Conservation (phyloP, 2,113 vertebrate species). For the Anolis sagrei region DNA sequence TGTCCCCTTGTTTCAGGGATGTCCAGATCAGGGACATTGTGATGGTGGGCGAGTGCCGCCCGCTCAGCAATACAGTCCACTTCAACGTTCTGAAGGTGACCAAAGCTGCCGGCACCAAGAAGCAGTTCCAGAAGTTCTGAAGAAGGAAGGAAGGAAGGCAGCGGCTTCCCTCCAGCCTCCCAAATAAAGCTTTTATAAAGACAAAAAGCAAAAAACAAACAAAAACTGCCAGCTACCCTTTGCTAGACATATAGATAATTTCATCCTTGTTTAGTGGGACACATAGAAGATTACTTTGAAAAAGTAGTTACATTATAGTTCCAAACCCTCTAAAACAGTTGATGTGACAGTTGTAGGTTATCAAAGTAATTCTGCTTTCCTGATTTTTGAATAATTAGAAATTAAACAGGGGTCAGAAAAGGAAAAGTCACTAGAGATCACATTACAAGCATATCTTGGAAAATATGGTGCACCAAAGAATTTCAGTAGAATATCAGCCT, state of each 20-base stretch:
- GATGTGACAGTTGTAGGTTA: not conserved
- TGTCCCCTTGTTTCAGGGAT: conserved; percentile 96
- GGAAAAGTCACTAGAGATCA: too few species aligned
- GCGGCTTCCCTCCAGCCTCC: not conserved
- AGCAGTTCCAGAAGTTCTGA: conserved; percentile 92
- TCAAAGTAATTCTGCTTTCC: not conserved
- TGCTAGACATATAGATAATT: not conserved
- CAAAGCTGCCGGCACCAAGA: conserved; percentile 94
- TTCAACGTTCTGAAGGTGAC: conserved; percentile 97
- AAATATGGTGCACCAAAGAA: too few species aligned
- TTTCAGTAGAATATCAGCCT: too few species aligned
- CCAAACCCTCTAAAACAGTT: too few species aligned
- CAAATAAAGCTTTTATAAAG: conserved; percentile 58
- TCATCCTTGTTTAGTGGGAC: not conserved
- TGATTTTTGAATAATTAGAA: too few species aligned
- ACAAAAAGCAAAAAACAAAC: too few species aligned
- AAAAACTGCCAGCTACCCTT: not conserved
- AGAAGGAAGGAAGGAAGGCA: too few species aligned
- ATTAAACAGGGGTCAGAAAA: too few species aligned
- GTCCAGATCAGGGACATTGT: conserved; percentile 88
- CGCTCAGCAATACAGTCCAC: conserved; percentile 92
- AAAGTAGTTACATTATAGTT: not conserved
- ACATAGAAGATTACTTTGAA: not conserved
- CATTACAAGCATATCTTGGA: too few species aligned
- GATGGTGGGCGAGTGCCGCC: conserved; percentile 89